These are phyloP conservation scores for Drosophila rhopaloa DNA, from an alignment of 1,140 invertebrate genomes.

Conservation along the genomic window DNA sequence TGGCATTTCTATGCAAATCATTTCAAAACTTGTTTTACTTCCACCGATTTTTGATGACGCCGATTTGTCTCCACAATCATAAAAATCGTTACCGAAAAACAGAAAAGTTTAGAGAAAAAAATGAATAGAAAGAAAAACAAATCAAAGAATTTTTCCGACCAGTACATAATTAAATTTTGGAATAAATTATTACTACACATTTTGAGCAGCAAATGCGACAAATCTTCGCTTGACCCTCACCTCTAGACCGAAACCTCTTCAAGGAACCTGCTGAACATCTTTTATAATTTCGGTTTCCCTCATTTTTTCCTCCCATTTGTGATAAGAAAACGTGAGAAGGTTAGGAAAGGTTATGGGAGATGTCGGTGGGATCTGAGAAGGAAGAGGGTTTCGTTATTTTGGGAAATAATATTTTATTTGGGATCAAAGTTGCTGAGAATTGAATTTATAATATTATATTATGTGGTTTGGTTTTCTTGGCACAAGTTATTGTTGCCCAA, in stretches of 20 bases:
- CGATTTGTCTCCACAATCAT: conserved; percentile 79
- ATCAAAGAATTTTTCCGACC: conserved; percentile 54
- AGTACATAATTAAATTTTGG: conserved; percentile 72
- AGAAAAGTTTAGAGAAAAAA: conserved; percentile 20
- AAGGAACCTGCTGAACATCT: conserved; percentile 35
- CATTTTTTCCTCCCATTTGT: conserved; percentile 29
- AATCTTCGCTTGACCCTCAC: conserved; percentile 51
- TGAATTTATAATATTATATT: not conserved
- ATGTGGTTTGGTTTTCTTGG: no score
- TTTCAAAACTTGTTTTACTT: conserved; percentile 54
- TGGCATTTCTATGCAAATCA: conserved; percentile 72
- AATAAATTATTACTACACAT: conserved; percentile 79
- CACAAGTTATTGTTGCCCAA: no score
- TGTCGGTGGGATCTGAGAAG: conserved; percentile 46
- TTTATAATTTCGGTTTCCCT: conserved; percentile 46
- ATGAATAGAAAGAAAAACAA: conserved; percentile 32
- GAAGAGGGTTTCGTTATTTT: conserved; percentile 3
- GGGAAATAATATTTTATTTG: conserved; percentile 40
- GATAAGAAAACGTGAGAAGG: conserved; percentile 62
- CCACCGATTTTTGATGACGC: conserved; percentile 72
- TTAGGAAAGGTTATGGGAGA: conserved; percentile 50
- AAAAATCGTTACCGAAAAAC: conserved; percentile 52
- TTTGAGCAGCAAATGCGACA: conserved; percentile 60
- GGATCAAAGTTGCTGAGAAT: conserved; percentile 1
- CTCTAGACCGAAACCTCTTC: not conserved